phyloP scores from a whole-genome alignment of 2,113 vertebrate species.

The Caracal caracal region DNA sequence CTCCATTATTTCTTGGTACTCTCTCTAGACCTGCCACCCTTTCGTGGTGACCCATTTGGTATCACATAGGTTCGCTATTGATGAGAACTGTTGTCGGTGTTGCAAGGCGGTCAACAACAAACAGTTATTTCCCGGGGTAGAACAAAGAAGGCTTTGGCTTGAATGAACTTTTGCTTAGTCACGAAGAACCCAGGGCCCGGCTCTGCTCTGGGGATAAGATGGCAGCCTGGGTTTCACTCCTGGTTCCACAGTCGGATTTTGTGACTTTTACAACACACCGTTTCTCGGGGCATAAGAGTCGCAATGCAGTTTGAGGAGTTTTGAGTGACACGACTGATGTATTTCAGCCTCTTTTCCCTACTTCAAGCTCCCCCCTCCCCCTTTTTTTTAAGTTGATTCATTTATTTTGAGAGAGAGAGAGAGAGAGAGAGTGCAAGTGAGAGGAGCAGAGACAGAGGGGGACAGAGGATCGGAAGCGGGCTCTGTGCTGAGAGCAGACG shows the following conservation, averaged over 20 bases:
- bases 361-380: not conserved
- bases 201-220: not conserved
- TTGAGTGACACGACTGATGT: not conserved
- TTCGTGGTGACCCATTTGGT: not conserved
- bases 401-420: too few relatives aligned
- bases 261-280: not conserved
- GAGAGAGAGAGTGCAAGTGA: too few relatives aligned
- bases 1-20: not conserved
- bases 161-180: not conserved
- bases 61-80: not conserved
- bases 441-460: too few relatives aligned
- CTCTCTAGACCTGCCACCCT: not conserved
- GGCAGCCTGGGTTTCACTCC: not conserved
- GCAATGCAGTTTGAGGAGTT: not conserved
- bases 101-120: not conserved
- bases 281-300: not conserved
- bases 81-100: conserved; percentile 4
- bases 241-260: not conserved
- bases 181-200: not conserved
- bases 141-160: not conserved
- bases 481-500: too few relatives aligned
- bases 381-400: too few relatives aligned
- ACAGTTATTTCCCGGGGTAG: not conserved
- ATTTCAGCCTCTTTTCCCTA: not conserved
- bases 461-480: too few relatives aligned